These are phyloP conservation scores for Malacoctenus gilli DNA, from an alignment of 2,797 vertebrate species.

Conservation along the genomic window DNA sequence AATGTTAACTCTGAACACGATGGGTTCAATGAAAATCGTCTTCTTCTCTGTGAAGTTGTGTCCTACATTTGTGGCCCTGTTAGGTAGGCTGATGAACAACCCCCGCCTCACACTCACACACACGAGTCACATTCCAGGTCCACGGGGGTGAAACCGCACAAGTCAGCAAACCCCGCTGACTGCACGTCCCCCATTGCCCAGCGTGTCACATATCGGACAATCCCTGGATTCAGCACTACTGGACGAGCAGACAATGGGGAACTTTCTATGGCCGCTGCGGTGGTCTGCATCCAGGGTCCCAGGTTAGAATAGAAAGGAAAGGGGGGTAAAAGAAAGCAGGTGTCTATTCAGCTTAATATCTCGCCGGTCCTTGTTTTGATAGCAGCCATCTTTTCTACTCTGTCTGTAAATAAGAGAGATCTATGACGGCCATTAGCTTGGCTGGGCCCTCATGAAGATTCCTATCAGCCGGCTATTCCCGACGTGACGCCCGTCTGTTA, in stretches of 20 bases:
- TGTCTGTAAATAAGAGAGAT: slow-evolving; percentile 65
- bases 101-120: neutral
- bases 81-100: slow-evolving; percentile 36
- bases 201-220: slow-evolving; percentile 74
- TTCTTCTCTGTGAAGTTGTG: slow-evolving; percentile 7
- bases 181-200: slow-evolving; percentile 62
- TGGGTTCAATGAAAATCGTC: slow-evolving; percentile 8
- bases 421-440: slow-evolving; percentile 65
- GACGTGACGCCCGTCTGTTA: slow-evolving; percentile 53
- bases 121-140: slow-evolving; percentile 67
- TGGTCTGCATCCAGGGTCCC: slow-evolving; percentile 55
- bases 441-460: slow-evolving; percentile 63
- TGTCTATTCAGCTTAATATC: slow-evolving; percentile 58
- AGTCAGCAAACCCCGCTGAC: slow-evolving; percentile 70
- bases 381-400: slow-evolving; percentile 37
- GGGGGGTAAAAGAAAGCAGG: slow-evolving; percentile 35
- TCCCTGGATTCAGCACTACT: slow-evolving; percentile 80
- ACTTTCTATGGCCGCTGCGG: slow-evolving; percentile 77
- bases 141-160: slow-evolving; percentile 52
- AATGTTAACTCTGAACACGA: too few relatives aligned
- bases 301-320: neutral
- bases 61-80: slow-evolving; percentile 28
- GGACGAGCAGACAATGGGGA: slow-evolving; percentile 77
- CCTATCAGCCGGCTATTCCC: slow-evolving; percentile 52
- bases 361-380: slow-evolving; percentile 41